These are phyloP conservation scores for Cryptocephalus moraei DNA, from an alignment of 2,888 invertebrate species.

Conservation along the genomic window DNA sequence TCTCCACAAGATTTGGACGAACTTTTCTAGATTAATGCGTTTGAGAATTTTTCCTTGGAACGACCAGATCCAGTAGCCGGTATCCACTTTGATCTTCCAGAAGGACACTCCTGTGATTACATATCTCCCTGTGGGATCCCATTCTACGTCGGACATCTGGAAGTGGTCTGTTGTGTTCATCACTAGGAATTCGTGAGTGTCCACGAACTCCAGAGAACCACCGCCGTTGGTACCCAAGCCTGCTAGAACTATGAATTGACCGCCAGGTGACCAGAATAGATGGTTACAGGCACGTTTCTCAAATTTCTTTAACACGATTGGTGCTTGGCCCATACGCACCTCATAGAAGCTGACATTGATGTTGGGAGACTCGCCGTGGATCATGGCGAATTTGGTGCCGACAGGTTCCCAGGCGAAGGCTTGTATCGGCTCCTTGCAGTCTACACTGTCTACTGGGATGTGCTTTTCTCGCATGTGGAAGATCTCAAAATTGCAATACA, in stretches of 20 bases:
- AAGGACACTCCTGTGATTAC: conserved; percentile 91
- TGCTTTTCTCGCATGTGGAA: conserved; percentile 94
- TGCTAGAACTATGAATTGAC: conserved; percentile 91
- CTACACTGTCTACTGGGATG: conserved; percentile 94
- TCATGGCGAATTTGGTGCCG: conserved; percentile 92
- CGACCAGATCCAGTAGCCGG: conserved; percentile 93
- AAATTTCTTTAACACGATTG: conserved; percentile 75
- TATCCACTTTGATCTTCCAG: conserved; percentile 89
- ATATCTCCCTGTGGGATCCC: conserved; percentile 99
- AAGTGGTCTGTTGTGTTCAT: conserved; percentile 93
- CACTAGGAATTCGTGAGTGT: conserved; percentile 90
- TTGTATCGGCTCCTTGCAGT: conserved; percentile 85
- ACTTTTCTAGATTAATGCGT: conserved; percentile 81
- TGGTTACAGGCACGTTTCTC: conserved; percentile 86
- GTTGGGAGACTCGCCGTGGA: conserved; percentile 84
- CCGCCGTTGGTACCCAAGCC: conserved; percentile 78
- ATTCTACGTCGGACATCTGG: conserved; percentile 87
- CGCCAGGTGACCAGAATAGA: conserved; percentile 91
- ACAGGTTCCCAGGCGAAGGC: conserved; percentile 98
- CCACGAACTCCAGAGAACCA: conserved; percentile 89
- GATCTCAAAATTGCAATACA: conserved; percentile 97
- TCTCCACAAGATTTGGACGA: conserved; percentile 86
- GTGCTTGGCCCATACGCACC: conserved; percentile 82
- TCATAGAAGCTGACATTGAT: conserved; percentile 88
- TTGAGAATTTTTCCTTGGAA: conserved; percentile 78